These are phyloP conservation scores for Ctenopoma multispine DNA, from an alignment of 2,797 vertebrate genomes.

Conservation along the genomic window DNA sequence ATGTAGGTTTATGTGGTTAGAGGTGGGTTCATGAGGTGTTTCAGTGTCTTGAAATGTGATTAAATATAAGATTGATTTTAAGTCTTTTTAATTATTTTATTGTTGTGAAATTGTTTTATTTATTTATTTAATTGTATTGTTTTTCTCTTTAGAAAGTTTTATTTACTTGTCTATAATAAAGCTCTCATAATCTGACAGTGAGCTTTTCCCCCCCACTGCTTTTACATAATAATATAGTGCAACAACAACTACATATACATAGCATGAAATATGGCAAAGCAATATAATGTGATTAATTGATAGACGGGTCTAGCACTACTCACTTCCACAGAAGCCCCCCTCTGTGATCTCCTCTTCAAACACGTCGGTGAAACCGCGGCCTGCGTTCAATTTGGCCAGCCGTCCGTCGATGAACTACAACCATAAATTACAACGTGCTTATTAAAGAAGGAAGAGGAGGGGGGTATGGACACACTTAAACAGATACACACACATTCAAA, in stretches of 20 bases:
- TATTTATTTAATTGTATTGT: too few species aligned
- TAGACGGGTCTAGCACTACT: constrained; percentile 69
- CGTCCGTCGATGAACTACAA: constrained; percentile 97
- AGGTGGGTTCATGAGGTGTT: background rate
- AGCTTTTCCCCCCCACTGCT: background rate
- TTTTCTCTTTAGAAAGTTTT: too few species aligned
- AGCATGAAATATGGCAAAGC: constrained; percentile 49
- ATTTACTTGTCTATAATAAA: background rate
- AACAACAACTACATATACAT: background rate
- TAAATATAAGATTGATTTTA: too few species aligned
- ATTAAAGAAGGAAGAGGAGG: constrained; percentile 68
- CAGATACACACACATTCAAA: constrained; percentile 59
- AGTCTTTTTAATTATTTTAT: too few species aligned
- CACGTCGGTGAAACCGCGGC: constrained; percentile 93
- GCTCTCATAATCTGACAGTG: background rate
- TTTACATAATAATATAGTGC: constrained; percentile 10
- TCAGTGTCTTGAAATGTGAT: too few species aligned
- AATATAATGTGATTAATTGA: constrained; percentile 57
- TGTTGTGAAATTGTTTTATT: too few species aligned
- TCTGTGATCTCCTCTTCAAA: constrained; percentile 99
- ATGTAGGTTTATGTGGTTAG: too few species aligned
- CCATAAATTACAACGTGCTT: constrained; percentile 86
- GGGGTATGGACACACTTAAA: constrained; percentile 44
- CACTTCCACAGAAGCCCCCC: constrained; percentile 95
- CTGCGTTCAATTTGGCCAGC: constrained; percentile 95